phyloP scores from a whole-genome alignment of 2,888 invertebrate species.

The Frankliniella intonsa region DNA sequence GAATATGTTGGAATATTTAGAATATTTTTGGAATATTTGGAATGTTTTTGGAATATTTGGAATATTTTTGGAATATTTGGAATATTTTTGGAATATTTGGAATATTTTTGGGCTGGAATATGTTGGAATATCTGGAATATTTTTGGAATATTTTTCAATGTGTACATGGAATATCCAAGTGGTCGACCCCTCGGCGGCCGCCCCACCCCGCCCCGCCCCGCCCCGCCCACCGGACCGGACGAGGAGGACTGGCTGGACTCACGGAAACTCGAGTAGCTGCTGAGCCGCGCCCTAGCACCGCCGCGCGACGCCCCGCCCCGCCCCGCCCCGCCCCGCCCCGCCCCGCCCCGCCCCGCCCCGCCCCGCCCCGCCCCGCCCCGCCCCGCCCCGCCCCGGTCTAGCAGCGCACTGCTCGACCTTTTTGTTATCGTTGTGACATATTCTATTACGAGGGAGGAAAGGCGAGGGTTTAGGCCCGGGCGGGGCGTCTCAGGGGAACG shows the following conservation, averaged over 20 bases:
- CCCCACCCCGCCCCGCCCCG: too few relatives aligned
- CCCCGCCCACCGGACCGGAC: background rate
- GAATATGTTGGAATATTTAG: too few relatives aligned
- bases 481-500: constrained; percentile 30
- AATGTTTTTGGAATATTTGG: too few relatives aligned
- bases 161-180: too few relatives aligned
- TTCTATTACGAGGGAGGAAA: constrained; percentile 27
- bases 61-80: too few relatives aligned
- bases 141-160: too few relatives aligned
- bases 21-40: too few relatives aligned
- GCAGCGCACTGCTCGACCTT: constrained; percentile 30
- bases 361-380: background rate
- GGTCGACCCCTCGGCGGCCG: too few relatives aligned
- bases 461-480: constrained; percentile 34
- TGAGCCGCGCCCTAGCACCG: background rate
- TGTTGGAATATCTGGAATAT: too few relatives aligned
- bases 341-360: background rate
- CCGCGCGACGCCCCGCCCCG: background rate
- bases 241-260: background rate
- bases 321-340: background rate
- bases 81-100: too few relatives aligned
- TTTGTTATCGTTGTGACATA: constrained; percentile 32
- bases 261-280: too few relatives aligned
- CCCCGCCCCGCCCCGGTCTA: constrained; percentile 28
- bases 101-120: too few relatives aligned